Conservation (phyloP, 64 coral and sea anemone species). For the Porites australiensis region DNA sequence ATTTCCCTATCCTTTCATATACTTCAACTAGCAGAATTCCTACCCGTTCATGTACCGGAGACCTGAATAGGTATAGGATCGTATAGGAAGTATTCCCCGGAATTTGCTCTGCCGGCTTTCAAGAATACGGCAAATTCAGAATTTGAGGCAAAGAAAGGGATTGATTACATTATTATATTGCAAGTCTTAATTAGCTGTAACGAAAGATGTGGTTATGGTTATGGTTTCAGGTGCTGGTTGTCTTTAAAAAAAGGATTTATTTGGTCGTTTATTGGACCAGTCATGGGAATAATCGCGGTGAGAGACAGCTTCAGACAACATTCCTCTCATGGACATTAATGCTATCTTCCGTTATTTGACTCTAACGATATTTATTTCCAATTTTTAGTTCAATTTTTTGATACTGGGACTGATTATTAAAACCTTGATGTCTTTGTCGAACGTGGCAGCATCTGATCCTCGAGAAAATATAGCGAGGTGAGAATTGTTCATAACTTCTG, state of each 20-base stretch:
- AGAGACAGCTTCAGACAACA: background rate
- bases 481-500: background rate
- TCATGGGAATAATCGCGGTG: background rate
- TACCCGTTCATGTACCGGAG: too few relatives aligned
- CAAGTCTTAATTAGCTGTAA: too few relatives aligned
- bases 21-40: too few relatives aligned
- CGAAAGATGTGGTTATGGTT: too few relatives aligned
- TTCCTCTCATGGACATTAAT: too few relatives aligned
- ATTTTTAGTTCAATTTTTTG: background rate
- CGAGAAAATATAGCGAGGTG: background rate
- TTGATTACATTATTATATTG: too few relatives aligned
- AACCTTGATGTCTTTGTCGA: background rate
- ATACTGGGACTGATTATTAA: slow-evolving; percentile 17
- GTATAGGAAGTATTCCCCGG: too few relatives aligned
- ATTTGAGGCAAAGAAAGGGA: too few relatives aligned
- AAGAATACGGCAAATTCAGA: too few relatives aligned
- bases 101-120: too few relatives aligned
- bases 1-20: too few relatives aligned
- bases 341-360: background rate
- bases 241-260: background rate
- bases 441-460: background rate
- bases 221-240: background rate
- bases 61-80: too few relatives aligned
- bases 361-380: background rate
- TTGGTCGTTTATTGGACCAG: slow-evolving; percentile 33